Evolutionary conservation across 2,113 vertebrate genomes (phyloP), one percentile per base, ranked within the genome.

Genomic region (Morone saxatilis): DNA sequence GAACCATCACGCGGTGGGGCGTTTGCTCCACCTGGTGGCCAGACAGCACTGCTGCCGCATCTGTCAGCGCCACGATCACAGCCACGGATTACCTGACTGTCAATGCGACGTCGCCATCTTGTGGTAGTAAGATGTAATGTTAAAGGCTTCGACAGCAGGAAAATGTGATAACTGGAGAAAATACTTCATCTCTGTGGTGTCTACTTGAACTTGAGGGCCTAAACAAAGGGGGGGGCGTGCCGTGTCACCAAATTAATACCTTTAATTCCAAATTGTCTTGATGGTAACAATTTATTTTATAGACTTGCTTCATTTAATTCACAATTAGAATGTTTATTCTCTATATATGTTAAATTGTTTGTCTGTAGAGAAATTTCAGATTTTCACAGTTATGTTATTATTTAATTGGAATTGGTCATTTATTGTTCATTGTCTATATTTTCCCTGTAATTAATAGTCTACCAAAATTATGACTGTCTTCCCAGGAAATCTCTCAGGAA

Each of bases 21-120:
- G 1, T 47, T 41, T 59, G 70, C 85, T 0, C 65, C 86, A 71
- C 81, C 88, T 90, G 70, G 51, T 88, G 89, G 80, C 63, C 36
- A 41, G 1, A 75, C 0, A 25, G 40, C 5, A 1, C 0, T 2
- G 14, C 16, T 12, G 59, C 0, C 4, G 43, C 5, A 1, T 19
- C 31, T 36, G 40, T 17, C n/a, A 12, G 10, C 4, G 6, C 19
- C 5, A 1, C 0, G 45, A 3, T 3, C 11, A 19, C 0, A 0
- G n/a, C 12, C 13, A 22, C 19, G 4, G 12, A 43, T 11, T 2
- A 1, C 5, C 5, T 19, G 8, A 36, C 19, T 41, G 11, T 17
- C 13, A 22, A 59, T 41, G 66, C n/a, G 47, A 59, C 5, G 22
- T 0, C 43, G 51, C 86, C 81, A 63, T 22, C 88, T 54, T 19